These are phyloP conservation scores for Muricea muricata DNA, from an alignment of 92 coral and sea anemone genomes.

Conservation along the genomic window DNA sequence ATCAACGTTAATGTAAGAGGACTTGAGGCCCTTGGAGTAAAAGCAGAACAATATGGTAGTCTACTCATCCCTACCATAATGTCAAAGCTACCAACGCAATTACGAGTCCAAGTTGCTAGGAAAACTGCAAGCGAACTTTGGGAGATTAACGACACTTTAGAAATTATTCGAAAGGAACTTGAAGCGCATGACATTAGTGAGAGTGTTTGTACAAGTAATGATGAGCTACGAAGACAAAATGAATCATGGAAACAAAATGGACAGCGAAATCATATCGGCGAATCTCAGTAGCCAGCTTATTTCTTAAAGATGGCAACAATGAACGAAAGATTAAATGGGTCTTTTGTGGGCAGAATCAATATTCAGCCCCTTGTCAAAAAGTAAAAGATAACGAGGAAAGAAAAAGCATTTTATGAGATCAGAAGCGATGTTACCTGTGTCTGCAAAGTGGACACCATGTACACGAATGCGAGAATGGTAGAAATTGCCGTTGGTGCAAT, in stretches of 20 bases:
- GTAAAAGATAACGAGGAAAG: not conserved
- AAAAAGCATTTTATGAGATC: slow-evolving; percentile 1
- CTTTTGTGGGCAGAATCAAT: not conserved
- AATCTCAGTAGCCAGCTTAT: not conserved
- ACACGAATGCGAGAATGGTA: no score
- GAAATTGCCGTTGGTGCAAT: no score
- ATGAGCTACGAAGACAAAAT: not conserved
- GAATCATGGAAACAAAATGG: no score
- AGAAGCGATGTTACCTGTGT: slow-evolving; percentile 16
- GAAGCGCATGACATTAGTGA: slow-evolving; percentile 66
- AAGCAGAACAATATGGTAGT: slow-evolving; percentile 50
- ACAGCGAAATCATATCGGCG: not conserved
- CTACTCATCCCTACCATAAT: slow-evolving; percentile 33
- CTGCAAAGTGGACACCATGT: not conserved
- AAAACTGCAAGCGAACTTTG: slow-evolving; percentile 43
- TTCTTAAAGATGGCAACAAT: not conserved
- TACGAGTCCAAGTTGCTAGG: slow-evolving; percentile 48
- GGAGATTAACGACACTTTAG: slow-evolving; percentile 44
- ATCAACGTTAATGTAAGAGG: slow-evolving; percentile 14
- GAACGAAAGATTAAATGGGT: not conserved
- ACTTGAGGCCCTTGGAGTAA: slow-evolving; percentile 25
- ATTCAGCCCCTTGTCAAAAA: slow-evolving; percentile 12
- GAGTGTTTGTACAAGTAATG: slow-evolving; percentile 17
- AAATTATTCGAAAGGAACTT: slow-evolving; percentile 53
- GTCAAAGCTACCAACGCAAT: slow-evolving; percentile 46